Conservation (phyloP, 1,140 invertebrate genomes). For the Wiebesia pumilae region DNA sequence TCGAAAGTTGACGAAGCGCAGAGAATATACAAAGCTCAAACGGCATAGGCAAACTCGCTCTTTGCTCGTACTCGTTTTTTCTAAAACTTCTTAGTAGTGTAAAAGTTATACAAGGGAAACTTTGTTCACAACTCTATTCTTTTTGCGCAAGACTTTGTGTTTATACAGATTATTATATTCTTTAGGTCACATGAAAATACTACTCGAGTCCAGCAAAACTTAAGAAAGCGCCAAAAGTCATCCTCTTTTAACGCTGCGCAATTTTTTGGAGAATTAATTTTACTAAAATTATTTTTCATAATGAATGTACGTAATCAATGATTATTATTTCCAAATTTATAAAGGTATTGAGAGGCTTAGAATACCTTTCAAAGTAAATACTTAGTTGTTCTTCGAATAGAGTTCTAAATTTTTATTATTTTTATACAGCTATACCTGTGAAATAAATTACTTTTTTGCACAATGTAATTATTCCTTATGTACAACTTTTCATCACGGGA, state of each 20-base stretch:
- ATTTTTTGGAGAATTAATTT: background rate
- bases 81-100: background rate
- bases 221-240: background rate
- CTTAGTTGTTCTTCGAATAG: no score
- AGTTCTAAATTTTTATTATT: no score
- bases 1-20: background rate
- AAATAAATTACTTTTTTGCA: no score
- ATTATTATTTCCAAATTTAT: no score
- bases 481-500: no score
- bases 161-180: background rate
- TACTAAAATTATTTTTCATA: no score
- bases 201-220: background rate
- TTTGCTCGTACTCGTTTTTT: conserved; percentile 1
- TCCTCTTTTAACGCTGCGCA: background rate
- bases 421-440: no score
- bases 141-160: background rate
- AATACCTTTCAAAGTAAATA: no score
- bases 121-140: conserved; percentile 2
- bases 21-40: conserved; percentile 29
- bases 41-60: background rate
- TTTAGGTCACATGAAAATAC: background rate
- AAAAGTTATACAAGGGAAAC: conserved; percentile 29
- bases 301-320: no score
- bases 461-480: no score
- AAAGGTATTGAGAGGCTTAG: no score